These are phyloP conservation scores for Zingel zingel DNA, from an alignment of 2,113 vertebrate genomes.

Conservation along the genomic window DNA sequence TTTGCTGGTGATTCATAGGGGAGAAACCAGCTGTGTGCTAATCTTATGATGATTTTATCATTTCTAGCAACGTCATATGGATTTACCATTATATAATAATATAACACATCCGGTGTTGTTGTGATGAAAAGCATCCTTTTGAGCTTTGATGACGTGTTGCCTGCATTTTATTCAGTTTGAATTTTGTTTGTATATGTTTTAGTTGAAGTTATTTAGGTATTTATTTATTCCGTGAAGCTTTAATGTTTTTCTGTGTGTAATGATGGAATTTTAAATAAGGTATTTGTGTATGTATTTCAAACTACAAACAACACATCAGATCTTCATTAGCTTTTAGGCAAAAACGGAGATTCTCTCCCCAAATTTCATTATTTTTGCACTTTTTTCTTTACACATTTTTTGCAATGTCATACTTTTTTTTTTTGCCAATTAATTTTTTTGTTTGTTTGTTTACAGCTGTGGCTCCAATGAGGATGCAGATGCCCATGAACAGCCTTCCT, in stretches of 20 bases:
- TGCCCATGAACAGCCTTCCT: slow-evolving; percentile 78
- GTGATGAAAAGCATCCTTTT: background rate
- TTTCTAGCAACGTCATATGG: background rate
- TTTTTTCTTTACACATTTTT: background rate
- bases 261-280: background rate
- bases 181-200: background rate
- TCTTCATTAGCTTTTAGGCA: background rate
- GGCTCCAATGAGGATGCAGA: slow-evolving; percentile 75
- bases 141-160: background rate
- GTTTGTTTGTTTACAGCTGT: slow-evolving; percentile 16
- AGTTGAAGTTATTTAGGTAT: background rate
- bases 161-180: background rate
- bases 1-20: background rate
- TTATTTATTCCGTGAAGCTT: background rate
- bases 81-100: background rate
- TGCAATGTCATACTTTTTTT: background rate
- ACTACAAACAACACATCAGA: background rate
- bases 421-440: background rate
- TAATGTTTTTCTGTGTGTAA: background rate
- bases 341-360: background rate
- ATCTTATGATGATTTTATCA: background rate
- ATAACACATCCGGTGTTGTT: background rate
- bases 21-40: background rate
- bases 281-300: background rate
- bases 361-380: background rate